These are phyloP conservation scores for Dendrophyllia cribrosa DNA, from an alignment of 64 coral and sea anemone species.

Conservation along the genomic window DNA sequence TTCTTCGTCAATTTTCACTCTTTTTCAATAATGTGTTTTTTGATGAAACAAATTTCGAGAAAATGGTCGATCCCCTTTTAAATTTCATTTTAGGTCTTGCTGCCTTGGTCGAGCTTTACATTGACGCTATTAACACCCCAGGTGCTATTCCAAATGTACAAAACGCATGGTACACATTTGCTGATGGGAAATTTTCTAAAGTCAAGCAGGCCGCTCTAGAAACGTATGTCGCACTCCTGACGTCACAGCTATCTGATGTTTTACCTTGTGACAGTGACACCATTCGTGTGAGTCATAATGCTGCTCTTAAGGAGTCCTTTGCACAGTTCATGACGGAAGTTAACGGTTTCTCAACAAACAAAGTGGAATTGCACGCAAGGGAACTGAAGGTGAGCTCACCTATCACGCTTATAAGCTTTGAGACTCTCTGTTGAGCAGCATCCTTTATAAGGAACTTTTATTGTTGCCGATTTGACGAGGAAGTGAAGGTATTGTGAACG, in stretches of 20 bases:
- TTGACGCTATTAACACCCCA: conserved; percentile 76
- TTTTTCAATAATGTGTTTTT: too few relatives aligned
- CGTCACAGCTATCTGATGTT: conserved; percentile 14
- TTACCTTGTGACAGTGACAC: conserved; percentile 63
- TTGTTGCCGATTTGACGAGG: too few relatives aligned
- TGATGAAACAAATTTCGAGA: too few relatives aligned
- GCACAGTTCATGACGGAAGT: conserved; percentile 45
- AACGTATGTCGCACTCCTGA: conserved; percentile 45
- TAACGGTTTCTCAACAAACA: conserved; percentile 47
- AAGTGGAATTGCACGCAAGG: conserved; percentile 49
- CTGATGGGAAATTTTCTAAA: conserved; percentile 55
- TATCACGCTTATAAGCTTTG: background rate
- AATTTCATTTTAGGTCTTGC: conserved; percentile 47
- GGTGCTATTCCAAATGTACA: conserved; percentile 78
- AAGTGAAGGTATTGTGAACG: too few relatives aligned
- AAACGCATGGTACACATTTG: conserved; percentile 69
- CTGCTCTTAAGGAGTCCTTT: conserved; percentile 21
- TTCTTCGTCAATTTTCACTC: too few relatives aligned
- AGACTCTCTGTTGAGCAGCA: too few relatives aligned
- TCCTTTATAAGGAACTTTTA: too few relatives aligned
- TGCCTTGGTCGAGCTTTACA: conserved; percentile 59
- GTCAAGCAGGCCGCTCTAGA: conserved; percentile 35
- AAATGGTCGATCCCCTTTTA: background rate
- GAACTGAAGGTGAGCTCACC: conserved; percentile 47
- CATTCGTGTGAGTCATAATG: conserved; percentile 43